These are phyloP conservation scores for Ptiloglossa arizonensis DNA, from an alignment of 1,140 invertebrate genomes.

Conservation along the genomic window DNA sequence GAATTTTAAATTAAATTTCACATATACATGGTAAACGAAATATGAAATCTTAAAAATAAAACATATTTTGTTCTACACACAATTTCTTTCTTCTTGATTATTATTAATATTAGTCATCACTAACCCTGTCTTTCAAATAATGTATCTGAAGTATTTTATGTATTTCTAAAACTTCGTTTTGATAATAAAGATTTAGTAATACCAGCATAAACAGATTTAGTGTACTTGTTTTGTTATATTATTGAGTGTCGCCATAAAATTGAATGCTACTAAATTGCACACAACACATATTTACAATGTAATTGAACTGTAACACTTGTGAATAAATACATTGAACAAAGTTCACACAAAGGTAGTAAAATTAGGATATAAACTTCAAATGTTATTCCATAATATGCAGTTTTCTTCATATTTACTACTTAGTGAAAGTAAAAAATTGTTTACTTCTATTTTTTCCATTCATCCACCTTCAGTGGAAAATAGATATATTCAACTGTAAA, in stretches of 20 bases:
- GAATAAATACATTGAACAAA: conserved; percentile 50
- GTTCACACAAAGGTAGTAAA: conserved; percentile 23
- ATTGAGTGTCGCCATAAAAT: conserved; percentile 1
- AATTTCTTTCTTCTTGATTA: neutral
- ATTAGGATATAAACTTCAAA: conserved; percentile 8
- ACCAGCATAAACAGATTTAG: conserved; percentile 3
- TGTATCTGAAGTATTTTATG: conserved; percentile 11
- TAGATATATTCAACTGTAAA: conserved; percentile 28
- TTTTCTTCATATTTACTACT: neutral
- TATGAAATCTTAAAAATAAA: conserved; percentile 1
- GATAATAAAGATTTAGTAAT: conserved; percentile 16
- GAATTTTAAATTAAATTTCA: neutral
- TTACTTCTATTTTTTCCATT: conserved; percentile 10
- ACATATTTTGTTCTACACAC: conserved; percentile 15
- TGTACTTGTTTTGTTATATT: neutral
- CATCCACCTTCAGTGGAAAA: conserved; percentile 8
- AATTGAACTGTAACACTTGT: conserved; percentile 16
- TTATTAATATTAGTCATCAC: conserved; percentile 13
- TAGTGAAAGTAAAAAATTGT: conserved; percentile 33
- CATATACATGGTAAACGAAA: neutral
- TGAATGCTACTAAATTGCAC: conserved; percentile 26
- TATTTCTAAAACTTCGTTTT: neutral
- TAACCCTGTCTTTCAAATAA: neutral
- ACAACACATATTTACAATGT: conserved; percentile 44
- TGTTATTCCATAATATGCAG: conserved; percentile 3